Conservation (phyloP, 2,113 vertebrate genomes). For the Coptodon bakossiorum region DNA sequence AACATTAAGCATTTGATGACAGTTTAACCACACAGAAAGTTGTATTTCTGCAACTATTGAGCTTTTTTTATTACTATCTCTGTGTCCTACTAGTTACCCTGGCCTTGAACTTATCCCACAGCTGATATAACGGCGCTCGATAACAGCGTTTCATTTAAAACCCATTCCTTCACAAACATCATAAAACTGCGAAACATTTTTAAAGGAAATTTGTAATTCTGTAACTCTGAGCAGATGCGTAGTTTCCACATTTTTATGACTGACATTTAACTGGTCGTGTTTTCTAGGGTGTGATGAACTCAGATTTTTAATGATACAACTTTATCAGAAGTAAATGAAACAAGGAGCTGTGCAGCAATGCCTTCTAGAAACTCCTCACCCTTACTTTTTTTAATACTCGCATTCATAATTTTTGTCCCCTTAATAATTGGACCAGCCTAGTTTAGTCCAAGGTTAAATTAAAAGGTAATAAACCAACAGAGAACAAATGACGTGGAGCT, state of each 20-base stretch:
- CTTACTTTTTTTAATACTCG: neutral
- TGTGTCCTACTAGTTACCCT: neutral
- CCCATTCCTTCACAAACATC: neutral
- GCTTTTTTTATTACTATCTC: neutral
- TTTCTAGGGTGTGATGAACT: neutral
- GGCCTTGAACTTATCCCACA: neutral
- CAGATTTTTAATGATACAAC: rapidly evolving
- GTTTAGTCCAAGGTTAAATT: neutral
- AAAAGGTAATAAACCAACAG: neutral
- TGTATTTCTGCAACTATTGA: neutral
- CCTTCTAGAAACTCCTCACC: neutral
- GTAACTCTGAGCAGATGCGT: neutral
- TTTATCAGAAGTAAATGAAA: neutral
- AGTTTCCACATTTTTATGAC: neutral
- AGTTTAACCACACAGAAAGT: neutral
- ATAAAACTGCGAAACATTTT: neutral
- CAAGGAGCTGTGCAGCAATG: neutral
- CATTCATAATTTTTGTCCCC: neutral
- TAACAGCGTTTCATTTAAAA: neutral
- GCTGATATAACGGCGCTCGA: neutral
- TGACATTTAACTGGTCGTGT: neutral
- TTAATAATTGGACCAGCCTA: neutral
- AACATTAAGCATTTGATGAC: neutral
- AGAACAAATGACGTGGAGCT: neutral
- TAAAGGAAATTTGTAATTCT: neutral